A percentile compares a stretch with the other conserved stretches of the same genome.
Conservation (phyloP, 2,888 invertebrate genomes). For the Drosophila recens region DNA sequence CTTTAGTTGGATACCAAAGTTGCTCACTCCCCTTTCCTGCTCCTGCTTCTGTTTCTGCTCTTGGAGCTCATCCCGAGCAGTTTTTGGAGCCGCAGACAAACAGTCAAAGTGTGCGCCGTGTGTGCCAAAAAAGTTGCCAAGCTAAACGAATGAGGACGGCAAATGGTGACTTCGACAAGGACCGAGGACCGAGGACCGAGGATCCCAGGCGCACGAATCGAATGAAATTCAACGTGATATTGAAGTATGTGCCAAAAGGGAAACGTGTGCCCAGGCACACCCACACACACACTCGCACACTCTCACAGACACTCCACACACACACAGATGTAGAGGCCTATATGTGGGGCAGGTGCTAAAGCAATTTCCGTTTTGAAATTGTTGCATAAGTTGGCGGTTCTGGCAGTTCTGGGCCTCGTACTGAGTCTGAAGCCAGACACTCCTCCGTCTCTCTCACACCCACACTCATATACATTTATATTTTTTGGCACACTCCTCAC, state of each 20-base stretch:
- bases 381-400: conserved; percentile 80
- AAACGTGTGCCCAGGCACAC: conserved; percentile 66
- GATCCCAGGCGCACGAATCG: conserved; percentile 60
- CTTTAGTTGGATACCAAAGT: conserved; percentile 29
- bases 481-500: conserved; percentile 63
- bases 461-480: conserved; percentile 38
- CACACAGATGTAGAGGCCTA: conserved; percentile 19
- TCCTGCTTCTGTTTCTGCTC: neutral
- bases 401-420: conserved; percentile 41
- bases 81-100: conserved; percentile 66
- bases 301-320: conserved; percentile 22
- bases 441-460: conserved; percentile 7
- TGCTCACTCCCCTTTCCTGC: neutral
- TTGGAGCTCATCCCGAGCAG: conserved; percentile 28
- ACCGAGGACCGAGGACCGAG: conserved; percentile 16
- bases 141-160: conserved; percentile 69
- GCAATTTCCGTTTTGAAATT: conserved; percentile 82
- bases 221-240: conserved; percentile 80
- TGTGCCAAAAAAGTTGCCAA: conserved; percentile 79
- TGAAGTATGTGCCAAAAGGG: conserved; percentile 81
- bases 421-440: conserved; percentile 33
- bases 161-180: conserved; percentile 61
- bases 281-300: conserved; percentile 30
- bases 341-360: conserved; percentile 78
- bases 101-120: conserved; percentile 72